A percentile compares a stretch with the other conserved stretches of the same genome.
These are phyloP conservation scores for Bolinopsis microptera DNA, from an alignment of 37 sponge, comb jelly and placozoan genomes.

Conservation along the genomic window DNA sequence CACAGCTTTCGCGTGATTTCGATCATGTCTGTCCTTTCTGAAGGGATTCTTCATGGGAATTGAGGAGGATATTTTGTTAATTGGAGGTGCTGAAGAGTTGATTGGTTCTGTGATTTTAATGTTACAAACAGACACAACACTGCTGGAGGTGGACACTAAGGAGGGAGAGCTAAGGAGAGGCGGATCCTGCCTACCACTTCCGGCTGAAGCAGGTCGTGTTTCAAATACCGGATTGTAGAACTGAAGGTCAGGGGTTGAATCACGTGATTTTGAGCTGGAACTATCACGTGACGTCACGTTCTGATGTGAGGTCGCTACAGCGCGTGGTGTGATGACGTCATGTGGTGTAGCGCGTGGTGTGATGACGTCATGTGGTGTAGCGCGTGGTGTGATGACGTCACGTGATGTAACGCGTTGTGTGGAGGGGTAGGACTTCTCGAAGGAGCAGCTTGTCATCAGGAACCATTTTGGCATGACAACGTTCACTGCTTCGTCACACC, in stretches of 20 bases:
- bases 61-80: constrained; percentile 26
- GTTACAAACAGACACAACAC: not conserved
- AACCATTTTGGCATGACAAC: constrained; percentile 65
- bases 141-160: not conserved
- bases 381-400: not conserved
- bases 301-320: not conserved
- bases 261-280: constrained; percentile 6
- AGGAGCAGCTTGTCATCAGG: constrained; percentile 54
- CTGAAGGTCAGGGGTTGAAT: not conserved
- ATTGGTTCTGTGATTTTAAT: constrained; percentile 18
- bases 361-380: not conserved
- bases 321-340: not conserved
- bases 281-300: not conserved
- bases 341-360: not conserved
- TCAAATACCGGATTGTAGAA: constrained; percentile 12
- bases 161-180: not conserved
- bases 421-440: constrained; percentile 11
- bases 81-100: not conserved
- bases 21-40: constrained; percentile 8
- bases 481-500: constrained; percentile 59
- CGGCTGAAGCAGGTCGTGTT: not conserved
- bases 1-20: not conserved
- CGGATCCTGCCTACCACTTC: not conserved
- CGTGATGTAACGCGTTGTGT: not conserved
- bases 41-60: constrained; percentile 9